Evolutionary conservation across 2,113 vertebrate genomes (phyloP).

Genomic region (Manacus vitellinus): DNA sequence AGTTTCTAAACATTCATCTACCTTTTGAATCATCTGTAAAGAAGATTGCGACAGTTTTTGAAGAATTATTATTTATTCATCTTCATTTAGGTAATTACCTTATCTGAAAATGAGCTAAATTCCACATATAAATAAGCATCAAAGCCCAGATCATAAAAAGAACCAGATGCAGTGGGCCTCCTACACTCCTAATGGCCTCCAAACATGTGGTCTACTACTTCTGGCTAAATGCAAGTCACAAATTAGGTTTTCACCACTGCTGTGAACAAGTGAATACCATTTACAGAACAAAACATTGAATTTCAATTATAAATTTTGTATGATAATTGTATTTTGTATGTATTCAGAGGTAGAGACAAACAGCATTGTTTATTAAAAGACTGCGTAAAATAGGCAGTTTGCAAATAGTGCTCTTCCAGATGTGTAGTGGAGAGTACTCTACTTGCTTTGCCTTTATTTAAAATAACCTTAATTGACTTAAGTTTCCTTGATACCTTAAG

Average conservation of each 20-base stretch:
- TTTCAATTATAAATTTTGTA: constrained; percentile 40
- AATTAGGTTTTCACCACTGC: constrained; percentile 21
- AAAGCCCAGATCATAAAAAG: neutral
- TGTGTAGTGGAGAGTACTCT: neutral
- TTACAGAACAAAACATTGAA: constrained; percentile 12
- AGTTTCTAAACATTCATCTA: neutral
- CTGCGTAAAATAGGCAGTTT: neutral
- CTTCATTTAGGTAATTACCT: constrained; percentile 14
- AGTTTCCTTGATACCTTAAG: neutral
- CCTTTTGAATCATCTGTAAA: constrained; percentile 7
- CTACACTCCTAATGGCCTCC: neutral
- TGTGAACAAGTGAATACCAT: constrained; percentile 1
- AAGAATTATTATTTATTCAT: neutral
- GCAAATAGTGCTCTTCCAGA: neutral
- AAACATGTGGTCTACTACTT: constrained; percentile 21
- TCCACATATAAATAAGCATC: neutral
- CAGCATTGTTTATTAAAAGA: constrained; percentile 32
- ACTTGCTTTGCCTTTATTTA: neutral
- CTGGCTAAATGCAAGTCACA: constrained; percentile 15
- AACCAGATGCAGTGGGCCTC: constrained; percentile 8
- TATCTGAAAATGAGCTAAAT: constrained; percentile 17
- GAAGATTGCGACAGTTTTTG: neutral
- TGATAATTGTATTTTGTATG: constrained; percentile 17
- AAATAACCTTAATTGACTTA: neutral
- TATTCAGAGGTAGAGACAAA: constrained; percentile 12